These are phyloP conservation scores for Phortica okadai DNA, from an alignment of 2,888 invertebrate genomes.

Conservation along the genomic window DNA sequence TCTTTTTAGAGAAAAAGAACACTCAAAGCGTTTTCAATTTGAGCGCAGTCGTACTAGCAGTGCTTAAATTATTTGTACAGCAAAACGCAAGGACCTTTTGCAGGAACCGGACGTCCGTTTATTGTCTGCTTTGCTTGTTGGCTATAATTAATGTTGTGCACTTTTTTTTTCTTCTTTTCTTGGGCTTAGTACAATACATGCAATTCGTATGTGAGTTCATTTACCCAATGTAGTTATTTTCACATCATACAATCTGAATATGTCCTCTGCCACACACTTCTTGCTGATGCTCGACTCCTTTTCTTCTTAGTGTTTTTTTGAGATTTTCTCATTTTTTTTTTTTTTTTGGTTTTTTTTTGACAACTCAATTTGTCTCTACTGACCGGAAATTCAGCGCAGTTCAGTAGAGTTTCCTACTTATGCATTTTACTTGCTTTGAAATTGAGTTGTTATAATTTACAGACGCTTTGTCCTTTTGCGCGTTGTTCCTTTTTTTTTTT, in stretches of 20 bases:
- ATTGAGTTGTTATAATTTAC: conserved; percentile 2
- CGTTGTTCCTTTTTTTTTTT: conserved; percentile 10
- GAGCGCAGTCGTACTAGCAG: background rate
- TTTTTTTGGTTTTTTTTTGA: background rate
- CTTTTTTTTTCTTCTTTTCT: background rate
- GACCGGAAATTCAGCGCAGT: background rate
- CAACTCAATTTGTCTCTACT: conserved; percentile 3
- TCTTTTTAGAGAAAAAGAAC: background rate
- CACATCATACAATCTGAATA: background rate
- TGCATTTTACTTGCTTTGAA: conserved; percentile 7
- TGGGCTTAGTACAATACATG: background rate
- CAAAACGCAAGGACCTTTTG: background rate
- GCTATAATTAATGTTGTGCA: conserved; percentile 12
- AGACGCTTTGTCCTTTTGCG: background rate
- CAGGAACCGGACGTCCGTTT: conserved; percentile 26
- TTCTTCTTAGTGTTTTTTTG: background rate
- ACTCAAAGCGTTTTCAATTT: background rate
- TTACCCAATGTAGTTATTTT: conserved; percentile 3
- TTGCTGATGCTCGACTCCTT: too few species aligned
- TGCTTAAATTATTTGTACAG: background rate
- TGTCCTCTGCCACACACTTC: background rate
- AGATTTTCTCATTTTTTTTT: too few species aligned
- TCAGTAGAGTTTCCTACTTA: conserved; percentile 4
- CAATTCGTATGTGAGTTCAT: conserved; percentile 17
- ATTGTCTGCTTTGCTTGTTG: background rate